Conservation (phyloP, 2,113 vertebrate species). For the Amazona vittata region DNA sequence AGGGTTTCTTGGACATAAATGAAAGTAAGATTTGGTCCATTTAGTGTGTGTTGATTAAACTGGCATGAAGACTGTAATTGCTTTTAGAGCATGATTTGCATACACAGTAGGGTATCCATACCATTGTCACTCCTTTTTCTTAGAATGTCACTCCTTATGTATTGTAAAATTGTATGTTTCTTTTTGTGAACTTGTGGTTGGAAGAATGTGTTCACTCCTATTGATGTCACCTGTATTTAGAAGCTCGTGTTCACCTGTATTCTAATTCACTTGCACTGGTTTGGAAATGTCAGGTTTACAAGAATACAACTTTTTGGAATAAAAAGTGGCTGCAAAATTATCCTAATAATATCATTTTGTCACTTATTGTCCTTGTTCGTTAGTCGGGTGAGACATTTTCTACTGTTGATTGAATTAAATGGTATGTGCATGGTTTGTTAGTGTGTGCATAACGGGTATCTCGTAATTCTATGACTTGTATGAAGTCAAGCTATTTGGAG, state of each 20-base stretch:
- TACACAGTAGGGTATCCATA: background rate
- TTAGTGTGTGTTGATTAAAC: constrained; percentile 18
- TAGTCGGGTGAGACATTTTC: background rate
- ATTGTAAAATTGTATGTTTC: constrained; percentile 20
- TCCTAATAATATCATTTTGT: background rate
- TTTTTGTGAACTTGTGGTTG: constrained; percentile 32
- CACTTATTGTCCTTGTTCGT: constrained; percentile 17
- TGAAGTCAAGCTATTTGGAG: background rate
- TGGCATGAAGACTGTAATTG: constrained; percentile 22
- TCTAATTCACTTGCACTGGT: constrained; percentile 81
- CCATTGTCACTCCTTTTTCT: constrained; percentile 18
- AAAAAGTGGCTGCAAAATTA: constrained; percentile 69
- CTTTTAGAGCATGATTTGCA: constrained; percentile 48
- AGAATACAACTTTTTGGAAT: constrained; percentile 70
- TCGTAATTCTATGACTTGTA: background rate
- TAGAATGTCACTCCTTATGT: constrained; percentile 19
- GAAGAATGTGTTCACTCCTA: constrained; percentile 33
- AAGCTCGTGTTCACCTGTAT: constrained; percentile 69
- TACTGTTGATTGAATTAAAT: background rate
- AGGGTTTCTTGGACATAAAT: background rate
- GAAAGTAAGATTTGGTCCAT: background rate
- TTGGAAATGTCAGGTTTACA: constrained; percentile 77
- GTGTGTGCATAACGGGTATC: background rate
- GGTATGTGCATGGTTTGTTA: background rate
- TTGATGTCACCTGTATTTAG: constrained; percentile 58